These are phyloP conservation scores for Phymanthus crucifer DNA, from an alignment of 92 coral and sea anemone genomes.

Conservation along the genomic window DNA sequence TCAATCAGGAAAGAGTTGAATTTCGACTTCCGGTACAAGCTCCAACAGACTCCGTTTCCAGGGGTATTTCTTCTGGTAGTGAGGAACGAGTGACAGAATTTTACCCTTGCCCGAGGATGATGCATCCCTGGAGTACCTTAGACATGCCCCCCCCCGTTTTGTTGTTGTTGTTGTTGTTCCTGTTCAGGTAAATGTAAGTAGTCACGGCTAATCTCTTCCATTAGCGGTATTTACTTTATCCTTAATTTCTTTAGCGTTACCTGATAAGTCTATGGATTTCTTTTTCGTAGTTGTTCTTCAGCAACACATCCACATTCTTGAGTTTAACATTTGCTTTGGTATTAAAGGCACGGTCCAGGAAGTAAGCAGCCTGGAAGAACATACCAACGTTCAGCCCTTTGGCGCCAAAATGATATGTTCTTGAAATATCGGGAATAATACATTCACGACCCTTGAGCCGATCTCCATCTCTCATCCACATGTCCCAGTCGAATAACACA, in stretches of 20 bases:
- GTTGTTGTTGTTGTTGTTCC: no score
- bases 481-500: constrained; percentile 73
- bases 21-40: no score
- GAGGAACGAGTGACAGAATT: no score
- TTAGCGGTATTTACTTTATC: no score
- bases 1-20: no score
- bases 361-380: constrained; percentile 59
- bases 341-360: constrained; percentile 63
- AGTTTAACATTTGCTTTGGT: constrained; percentile 54
- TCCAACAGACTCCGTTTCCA: no score
- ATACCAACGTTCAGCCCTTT: constrained; percentile 70
- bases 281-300: constrained; percentile 64
- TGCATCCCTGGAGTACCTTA: no score
- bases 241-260: constrained; percentile 31
- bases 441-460: constrained; percentile 74
- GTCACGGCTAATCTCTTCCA: no score
- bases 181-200: no score
- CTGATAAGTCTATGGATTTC: constrained; percentile 56
- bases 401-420: constrained; percentile 86
- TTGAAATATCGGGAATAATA: constrained; percentile 77
- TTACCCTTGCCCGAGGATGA: no score
- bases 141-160: no score
- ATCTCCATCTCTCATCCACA: constrained; percentile 65
- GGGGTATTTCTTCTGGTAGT: no score
- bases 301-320: constrained; percentile 37